Conservation (phyloP, 1,140 invertebrate species). For the Achroia grisella region DNA sequence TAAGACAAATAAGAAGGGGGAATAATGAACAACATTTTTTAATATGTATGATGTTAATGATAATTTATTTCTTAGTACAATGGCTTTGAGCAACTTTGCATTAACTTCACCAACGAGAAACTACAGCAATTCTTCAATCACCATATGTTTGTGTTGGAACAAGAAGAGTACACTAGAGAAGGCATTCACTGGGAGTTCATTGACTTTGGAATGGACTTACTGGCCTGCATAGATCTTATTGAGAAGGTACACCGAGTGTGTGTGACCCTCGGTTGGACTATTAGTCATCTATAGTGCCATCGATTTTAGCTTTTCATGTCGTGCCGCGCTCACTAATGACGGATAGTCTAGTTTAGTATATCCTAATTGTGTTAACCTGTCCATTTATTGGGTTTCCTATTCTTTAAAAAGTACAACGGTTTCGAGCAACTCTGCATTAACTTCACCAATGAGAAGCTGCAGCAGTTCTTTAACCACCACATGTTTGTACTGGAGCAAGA, state of each 20-base stretch:
- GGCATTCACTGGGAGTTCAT: conserved; percentile 96
- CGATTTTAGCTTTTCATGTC: conserved; percentile 10
- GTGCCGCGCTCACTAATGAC: conserved; percentile 35
- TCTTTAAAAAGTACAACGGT: conserved; percentile 89
- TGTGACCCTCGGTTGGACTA: conserved; percentile 27
- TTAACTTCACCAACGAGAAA: conserved; percentile 99
- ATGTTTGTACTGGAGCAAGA: conserved; percentile 99
- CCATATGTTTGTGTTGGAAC: conserved; percentile 98
- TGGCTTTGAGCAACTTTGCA: conserved; percentile 98
- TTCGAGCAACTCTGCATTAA: conserved; percentile 99
- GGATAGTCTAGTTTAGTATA: conserved; percentile 25
- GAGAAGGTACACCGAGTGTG: conserved; percentile 87
- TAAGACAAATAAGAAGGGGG: background rate
- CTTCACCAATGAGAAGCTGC: conserved; percentile 98
- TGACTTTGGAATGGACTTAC: conserved; percentile 98
- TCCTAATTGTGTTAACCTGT: conserved; percentile 34
- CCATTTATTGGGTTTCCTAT: conserved; percentile 43
- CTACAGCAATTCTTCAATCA: conserved; percentile 99
- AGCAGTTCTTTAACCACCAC: conserved; percentile 99
- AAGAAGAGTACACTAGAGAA: conserved; percentile 97
- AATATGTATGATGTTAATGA: conserved; percentile 44
- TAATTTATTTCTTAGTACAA: conserved; percentile 83
- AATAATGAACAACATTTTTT: background rate
- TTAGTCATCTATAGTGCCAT: conserved; percentile 6
- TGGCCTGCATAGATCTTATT: conserved; percentile 97